These are phyloP conservation scores for Pogonus chalceus DNA, from an alignment of 1,140 invertebrate genomes.

Conservation along the genomic window DNA sequence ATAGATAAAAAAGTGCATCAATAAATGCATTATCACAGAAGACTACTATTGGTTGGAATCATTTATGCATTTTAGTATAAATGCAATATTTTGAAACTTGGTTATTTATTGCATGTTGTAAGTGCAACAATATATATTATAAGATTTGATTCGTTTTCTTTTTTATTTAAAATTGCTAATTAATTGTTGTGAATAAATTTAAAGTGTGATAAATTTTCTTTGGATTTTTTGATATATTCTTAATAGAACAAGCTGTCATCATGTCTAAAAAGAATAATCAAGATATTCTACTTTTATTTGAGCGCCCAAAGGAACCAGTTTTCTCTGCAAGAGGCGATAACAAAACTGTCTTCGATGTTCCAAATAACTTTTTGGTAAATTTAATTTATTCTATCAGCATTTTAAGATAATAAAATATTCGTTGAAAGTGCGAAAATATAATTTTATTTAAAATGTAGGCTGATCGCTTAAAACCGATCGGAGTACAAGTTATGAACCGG, in stretches of 20 bases:
- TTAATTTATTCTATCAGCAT: neutral
- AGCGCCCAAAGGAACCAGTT: slow-evolving; percentile 36
- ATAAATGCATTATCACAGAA: no score
- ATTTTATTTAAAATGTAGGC: slow-evolving; percentile 27
- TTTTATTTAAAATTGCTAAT: no score
- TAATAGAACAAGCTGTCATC: neutral
- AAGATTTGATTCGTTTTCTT: no score
- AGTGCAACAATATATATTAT: no score
- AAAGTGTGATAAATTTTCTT: no score
- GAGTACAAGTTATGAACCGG: slow-evolving; percentile 37
- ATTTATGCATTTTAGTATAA: no score
- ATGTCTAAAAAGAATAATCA: slow-evolving; percentile 4
- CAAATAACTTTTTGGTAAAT: slow-evolving; percentile 17
- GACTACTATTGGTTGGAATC: no score
- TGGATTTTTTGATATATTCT: no score
- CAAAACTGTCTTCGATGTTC: slow-evolving; percentile 15
- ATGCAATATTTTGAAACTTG: no score
- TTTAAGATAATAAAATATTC: neutral
- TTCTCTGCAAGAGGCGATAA: slow-evolving; percentile 28
- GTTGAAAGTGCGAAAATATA: neutral
- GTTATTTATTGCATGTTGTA: no score
- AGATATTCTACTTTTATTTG: slow-evolving; percentile 33
- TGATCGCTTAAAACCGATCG: slow-evolving; percentile 36
- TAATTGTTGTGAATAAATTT: no score
- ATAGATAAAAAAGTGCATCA: no score